Conservation (phyloP, 2,113 vertebrate species). For the Pholis gunnellus region DNA sequence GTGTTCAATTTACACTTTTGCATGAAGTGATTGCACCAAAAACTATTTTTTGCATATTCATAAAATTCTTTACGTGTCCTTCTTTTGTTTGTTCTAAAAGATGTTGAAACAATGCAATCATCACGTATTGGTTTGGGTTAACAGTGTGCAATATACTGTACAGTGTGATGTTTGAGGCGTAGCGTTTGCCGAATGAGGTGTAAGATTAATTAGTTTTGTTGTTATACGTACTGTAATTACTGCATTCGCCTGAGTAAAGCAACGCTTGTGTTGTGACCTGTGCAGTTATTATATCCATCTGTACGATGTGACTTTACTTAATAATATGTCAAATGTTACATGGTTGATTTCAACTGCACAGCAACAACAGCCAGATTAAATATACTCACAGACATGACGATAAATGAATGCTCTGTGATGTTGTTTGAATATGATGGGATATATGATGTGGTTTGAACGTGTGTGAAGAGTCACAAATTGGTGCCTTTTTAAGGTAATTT, state of each 20-base stretch:
- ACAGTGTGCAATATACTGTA: constrained; percentile 21
- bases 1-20: constrained; percentile 52
- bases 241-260: neutral
- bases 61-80: constrained; percentile 21
- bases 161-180: neutral
- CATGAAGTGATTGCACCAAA: constrained; percentile 29
- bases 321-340: too few relatives aligned
- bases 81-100: constrained; percentile 5
- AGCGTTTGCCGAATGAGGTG: neutral
- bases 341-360: neutral
- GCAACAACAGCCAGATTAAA: neutral
- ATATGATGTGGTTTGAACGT: neutral
- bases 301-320: neutral
- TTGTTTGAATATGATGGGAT: too few relatives aligned
- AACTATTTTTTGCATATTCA: constrained; percentile 49
- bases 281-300: neutral
- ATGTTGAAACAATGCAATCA: constrained; percentile 43
- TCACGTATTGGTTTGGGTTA: constrained; percentile 26
- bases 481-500: neutral
- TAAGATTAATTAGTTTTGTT: constrained; percentile 30
- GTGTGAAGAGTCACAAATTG: neutral
- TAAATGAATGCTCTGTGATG: neutral
- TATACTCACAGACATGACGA: neutral
- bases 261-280: neutral
- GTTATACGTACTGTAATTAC: neutral